A percentile compares a stretch with the other conserved stretches of the same genome.
These are phyloP conservation scores for Leptinotarsa texana DNA, from an alignment of 1,140 invertebrate genomes.

Conservation along the genomic window DNA sequence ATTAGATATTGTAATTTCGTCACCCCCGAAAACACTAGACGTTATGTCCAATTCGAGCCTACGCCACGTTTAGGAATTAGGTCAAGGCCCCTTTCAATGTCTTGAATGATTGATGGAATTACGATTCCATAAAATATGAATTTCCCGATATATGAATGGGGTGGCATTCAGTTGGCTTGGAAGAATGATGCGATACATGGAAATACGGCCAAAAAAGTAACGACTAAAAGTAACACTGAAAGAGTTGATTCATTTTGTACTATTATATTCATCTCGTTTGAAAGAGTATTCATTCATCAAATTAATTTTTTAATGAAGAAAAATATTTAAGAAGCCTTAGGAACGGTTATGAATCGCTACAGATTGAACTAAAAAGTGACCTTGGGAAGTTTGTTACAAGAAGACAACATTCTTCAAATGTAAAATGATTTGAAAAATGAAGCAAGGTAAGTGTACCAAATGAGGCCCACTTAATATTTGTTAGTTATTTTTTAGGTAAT, in stretches of 20 bases:
- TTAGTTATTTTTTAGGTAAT: too few relatives aligned
- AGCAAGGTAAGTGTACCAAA: too few relatives aligned
- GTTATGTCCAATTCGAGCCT: conserved; percentile 13
- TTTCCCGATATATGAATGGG: neutral
- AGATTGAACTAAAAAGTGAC: too few relatives aligned
- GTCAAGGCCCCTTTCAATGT: conserved; percentile 22
- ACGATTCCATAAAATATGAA: neutral
- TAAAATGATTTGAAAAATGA: too few relatives aligned
- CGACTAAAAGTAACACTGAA: neutral
- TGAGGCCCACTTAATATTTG: too few relatives aligned
- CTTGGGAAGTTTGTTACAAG: too few relatives aligned
- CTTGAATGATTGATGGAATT: neutral
- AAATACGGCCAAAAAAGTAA: neutral
- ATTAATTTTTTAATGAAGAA: too few relatives aligned
- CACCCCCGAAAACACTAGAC: conserved; percentile 27
- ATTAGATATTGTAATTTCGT: conserved; percentile 32
- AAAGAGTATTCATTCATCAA: neutral
- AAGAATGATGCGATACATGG: neutral
- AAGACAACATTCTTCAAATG: too few relatives aligned
- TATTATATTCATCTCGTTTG: neutral
- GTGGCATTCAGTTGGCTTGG: too few relatives aligned
- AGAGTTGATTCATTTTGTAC: neutral
- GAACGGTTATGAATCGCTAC: too few relatives aligned
- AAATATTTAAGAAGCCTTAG: too few relatives aligned
- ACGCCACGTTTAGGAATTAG: conserved; percentile 4